Percentiles rank a stretch among this genome's conserved stretches.
These are phyloP conservation scores for Gobionotothen gibberifrons DNA, from an alignment of 2,797 vertebrate species.

Conservation along the genomic window DNA sequence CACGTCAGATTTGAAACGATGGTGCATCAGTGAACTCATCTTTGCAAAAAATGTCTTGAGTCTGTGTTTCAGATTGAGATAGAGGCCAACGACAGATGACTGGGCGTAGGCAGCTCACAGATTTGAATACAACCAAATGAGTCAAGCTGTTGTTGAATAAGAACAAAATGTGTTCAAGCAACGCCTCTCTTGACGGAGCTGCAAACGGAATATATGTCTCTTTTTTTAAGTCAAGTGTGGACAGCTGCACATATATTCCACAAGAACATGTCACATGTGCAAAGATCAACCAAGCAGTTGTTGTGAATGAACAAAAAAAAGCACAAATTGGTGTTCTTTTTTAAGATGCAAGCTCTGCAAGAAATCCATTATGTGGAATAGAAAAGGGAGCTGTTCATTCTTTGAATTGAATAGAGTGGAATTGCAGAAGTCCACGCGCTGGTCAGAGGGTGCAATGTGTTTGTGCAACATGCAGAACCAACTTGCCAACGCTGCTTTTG, in stretches of 20 bases:
- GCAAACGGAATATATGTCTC: slow-evolving; percentile 7
- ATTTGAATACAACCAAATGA: slow-evolving; percentile 17
- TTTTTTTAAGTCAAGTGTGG: slow-evolving; percentile 15
- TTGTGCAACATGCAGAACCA: slow-evolving; percentile 53
- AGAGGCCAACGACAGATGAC: slow-evolving; percentile 5
- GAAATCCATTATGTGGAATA: slow-evolving; percentile 46
- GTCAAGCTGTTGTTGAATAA: slow-evolving; percentile 17
- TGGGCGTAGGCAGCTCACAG: slow-evolving; percentile 19
- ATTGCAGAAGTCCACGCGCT: slow-evolving; percentile 26
- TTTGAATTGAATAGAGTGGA: slow-evolving; percentile 30
- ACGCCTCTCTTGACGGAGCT: background rate
- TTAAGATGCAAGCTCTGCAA: slow-evolving; percentile 16
- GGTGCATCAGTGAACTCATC: slow-evolving; percentile 5
- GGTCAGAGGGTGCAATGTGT: slow-evolving; percentile 33
- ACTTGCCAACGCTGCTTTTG: slow-evolving; percentile 42
- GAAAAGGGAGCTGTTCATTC: slow-evolving; percentile 32
- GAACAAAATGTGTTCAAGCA: slow-evolving; percentile 9
- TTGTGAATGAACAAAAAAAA: slow-evolving; percentile 14
- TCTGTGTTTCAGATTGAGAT: slow-evolving; percentile 1
- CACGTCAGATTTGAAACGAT: background rate
- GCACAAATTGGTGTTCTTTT: background rate
- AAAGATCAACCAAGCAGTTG: background rate
- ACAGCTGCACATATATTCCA: background rate
- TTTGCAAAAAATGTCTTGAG: slow-evolving; percentile 14
- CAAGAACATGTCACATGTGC: background rate